Conservation (phyloP, 2,113 vertebrate genomes). For the Rhegmatorhina hoffmannsi region DNA sequence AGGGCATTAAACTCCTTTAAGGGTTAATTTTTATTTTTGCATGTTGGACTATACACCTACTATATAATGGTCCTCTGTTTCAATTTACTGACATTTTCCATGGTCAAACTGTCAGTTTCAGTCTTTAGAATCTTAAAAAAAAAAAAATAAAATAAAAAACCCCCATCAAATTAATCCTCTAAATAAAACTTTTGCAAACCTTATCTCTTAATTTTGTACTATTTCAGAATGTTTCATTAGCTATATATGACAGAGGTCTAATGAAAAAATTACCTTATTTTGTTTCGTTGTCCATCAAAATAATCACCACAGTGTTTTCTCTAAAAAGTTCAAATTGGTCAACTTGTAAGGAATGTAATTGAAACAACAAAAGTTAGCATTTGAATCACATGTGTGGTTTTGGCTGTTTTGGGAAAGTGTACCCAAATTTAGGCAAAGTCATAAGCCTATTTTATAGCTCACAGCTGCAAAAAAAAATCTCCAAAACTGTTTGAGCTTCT, state of each 20-base stretch:
- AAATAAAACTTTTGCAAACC: background rate
- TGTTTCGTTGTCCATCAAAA: background rate
- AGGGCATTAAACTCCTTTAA: background rate
- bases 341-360: background rate
- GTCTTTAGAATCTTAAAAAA: background rate
- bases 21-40: background rate
- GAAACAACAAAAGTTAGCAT: background rate
- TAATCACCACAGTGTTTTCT: background rate
- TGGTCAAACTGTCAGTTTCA: background rate
- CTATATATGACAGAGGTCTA: background rate
- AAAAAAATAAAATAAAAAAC: no score
- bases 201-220: background rate
- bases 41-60: background rate
- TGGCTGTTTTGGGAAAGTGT: background rate
- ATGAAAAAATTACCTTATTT: background rate
- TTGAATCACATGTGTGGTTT: background rate
- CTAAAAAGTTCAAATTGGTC: background rate
- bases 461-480: background rate
- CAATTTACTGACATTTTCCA: background rate
- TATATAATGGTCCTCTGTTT: background rate
- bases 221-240: background rate
- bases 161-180: background rate
- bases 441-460: background rate
- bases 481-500: background rate
- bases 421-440: conserved; percentile 3